Evolutionary conservation across 2,797 vertebrate species (phyloP).

Genomic region (Leptatherina wallacei): DNA sequence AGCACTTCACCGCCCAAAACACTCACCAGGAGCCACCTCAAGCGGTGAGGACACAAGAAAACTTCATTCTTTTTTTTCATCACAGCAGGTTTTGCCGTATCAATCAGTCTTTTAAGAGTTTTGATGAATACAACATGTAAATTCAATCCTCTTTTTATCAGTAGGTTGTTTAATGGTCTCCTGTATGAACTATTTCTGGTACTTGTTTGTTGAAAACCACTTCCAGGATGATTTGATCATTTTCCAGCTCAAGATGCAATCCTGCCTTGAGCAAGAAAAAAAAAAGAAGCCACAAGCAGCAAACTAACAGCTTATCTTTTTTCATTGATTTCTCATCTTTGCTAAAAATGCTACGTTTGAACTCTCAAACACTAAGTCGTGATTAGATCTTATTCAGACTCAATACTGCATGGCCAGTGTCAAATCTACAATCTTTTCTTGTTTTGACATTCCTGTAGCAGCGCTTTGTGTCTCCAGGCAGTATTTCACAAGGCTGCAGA

Average conservation of each 20-base stretch:
- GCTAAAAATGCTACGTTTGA: not conserved
- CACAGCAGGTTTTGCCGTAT: not conserved
- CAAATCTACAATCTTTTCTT: constrained; percentile 21
- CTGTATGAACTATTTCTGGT: constrained; percentile 35
- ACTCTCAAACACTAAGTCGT: constrained; percentile 15
- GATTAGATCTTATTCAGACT: constrained; percentile 6
- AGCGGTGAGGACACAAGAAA: constrained; percentile 79
- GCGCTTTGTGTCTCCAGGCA: constrained; percentile 32
- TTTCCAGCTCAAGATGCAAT: constrained; percentile 21
- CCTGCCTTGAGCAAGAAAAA: not conserved
- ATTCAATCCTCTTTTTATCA: not conserved
- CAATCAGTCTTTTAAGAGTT: not conserved
- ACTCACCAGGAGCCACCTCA: constrained; percentile 82
- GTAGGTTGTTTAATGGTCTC: constrained; percentile 21
- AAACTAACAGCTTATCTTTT: constrained; percentile 9
- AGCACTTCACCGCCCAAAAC: constrained; percentile 90
- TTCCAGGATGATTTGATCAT: constrained; percentile 25
- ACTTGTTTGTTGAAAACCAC: constrained; percentile 19
- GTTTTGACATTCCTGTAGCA: constrained; percentile 42
- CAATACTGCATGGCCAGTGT: not conserved
- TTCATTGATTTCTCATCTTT: constrained; percentile 4
- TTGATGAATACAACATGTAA: not conserved
- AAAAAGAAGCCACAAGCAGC: constrained; percentile 6
- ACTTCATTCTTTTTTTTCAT: not conserved
- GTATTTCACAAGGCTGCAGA: constrained; percentile 49